Base-by-base conservation (phyloP, 2,888 invertebrate species). In the Druceiella hillmani region DNA sequence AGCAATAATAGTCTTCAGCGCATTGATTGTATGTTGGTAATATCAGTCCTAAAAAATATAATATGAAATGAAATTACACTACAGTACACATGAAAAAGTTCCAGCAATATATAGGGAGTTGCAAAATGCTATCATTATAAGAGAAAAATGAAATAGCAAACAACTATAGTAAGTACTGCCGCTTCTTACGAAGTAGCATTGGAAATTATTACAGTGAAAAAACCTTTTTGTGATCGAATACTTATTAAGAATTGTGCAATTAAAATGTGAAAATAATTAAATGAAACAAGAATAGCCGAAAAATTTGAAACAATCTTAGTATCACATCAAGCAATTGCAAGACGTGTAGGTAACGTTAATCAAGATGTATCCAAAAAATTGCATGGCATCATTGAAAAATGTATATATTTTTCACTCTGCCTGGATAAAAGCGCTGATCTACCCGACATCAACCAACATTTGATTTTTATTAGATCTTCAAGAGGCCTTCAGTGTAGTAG, bases 381-480 rank as follows among this genome's bases (percentile, higher is more conserved):
- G 13, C 13, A 11, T 10, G 11, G n/a, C n/a, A 11, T n/a, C 6
- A n/a, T 28, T 10, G 28, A 28, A 28, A 28, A 28, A n/a, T 20
- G 13, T 28, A 28, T 7, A 28, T 11, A 28, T 28, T 11, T 6
- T 28, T 28, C 13, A 11, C 13, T 28, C 6, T 28, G 28, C 13
- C 13, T 28, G 28, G 28, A 28, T 28, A 10, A 28, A 12, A 28
- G 28, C 28, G n/a, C 39, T 29, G 40, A 41, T 26, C 25, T 32
- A 17, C 38, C 41, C 40, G 33, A 41, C 40, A 41, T 41, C 17
- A 41, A 38, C 39, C 41, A 41, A 20, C 38, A 39, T 41, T 31
- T 41, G 33, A 38, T 41, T 41, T 41, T 40, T 41, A 33, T 41
- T 16, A 25, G 33, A 41, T 39, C 32, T 20, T 20, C 6, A 35